These are phyloP conservation scores for Notarius lentiginosus DNA, from an alignment of 2,113 vertebrate genomes.

Conservation along the genomic window DNA sequence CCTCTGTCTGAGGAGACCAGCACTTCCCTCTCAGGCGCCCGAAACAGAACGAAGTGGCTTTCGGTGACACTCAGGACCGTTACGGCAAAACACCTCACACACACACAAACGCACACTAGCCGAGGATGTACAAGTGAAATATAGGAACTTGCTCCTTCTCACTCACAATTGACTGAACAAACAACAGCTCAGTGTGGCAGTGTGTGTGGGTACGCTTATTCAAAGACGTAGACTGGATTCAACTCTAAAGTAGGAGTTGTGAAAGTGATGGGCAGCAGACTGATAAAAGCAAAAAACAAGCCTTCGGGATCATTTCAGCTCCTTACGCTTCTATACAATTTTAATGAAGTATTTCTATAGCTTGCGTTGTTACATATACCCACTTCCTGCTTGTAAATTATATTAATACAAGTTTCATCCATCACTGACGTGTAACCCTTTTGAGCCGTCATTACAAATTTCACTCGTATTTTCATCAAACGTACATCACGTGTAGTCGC, in stretches of 20 bases:
- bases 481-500: too few species aligned
- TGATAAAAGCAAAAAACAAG: too few species aligned
- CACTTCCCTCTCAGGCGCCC: conserved; percentile 26
- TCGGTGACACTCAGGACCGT: conserved; percentile 65
- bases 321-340: too few species aligned
- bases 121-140: background rate
- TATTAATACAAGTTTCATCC: background rate
- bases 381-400: background rate
- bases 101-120: background rate
- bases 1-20: conserved; percentile 43
- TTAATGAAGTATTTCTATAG: background rate
- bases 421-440: background rate
- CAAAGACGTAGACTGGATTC: background rate
- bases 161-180: conserved; percentile 4
- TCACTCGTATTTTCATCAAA: too few species aligned
- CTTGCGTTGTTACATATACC: too few species aligned
- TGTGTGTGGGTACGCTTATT: background rate
- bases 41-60: conserved; percentile 59
- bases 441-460: too few species aligned
- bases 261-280: too few species aligned
- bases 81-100: conserved; percentile 1
- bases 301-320: too few species aligned
- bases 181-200: background rate
- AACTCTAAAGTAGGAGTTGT: too few species aligned
- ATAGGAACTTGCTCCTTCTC: conserved; percentile 33